Evolutionary conservation across 2,797 vertebrate genomes (phyloP).

Genomic region (Enteromius treurensis): DNA sequence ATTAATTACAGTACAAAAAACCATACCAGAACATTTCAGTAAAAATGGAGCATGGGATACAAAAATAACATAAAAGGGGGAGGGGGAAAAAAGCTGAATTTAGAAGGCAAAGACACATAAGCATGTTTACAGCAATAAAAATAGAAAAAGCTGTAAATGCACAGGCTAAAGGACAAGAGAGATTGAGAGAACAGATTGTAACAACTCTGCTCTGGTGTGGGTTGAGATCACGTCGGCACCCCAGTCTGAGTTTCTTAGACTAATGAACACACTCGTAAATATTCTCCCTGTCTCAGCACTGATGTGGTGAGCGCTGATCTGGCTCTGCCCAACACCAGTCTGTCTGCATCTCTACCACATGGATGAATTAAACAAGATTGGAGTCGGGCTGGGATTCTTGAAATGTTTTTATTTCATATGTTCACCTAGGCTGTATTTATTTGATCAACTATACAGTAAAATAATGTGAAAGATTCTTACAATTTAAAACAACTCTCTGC

Average conservation of each 20-base stretch:
- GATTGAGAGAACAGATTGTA: conserved; percentile 9
- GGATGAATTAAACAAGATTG: conserved; percentile 11
- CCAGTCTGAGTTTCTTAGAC: conserved; percentile 39
- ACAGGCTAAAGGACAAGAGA: background rate
- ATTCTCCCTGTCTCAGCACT: conserved; percentile 54
- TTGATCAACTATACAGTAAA: background rate
- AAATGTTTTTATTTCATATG: background rate
- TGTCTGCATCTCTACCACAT: conserved; percentile 14
- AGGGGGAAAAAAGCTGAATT: conserved; percentile 23
- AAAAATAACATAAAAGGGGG: conserved; percentile 4
- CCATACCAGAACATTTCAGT: conserved; percentile 10
- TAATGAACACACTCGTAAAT: conserved; percentile 52
- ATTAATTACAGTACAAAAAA: conserved; percentile 50
- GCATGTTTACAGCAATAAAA: background rate
- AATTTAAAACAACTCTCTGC: background rate
- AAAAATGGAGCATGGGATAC: conserved; percentile 42
- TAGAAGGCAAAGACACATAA: conserved; percentile 33
- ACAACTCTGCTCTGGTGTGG: conserved; percentile 39
- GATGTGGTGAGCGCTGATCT: conserved; percentile 39
- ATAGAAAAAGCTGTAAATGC: conserved; percentile 3
- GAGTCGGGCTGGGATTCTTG: background rate
- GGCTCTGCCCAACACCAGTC: conserved; percentile 22
- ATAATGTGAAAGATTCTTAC: background rate
- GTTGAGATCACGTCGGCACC: conserved; percentile 31
- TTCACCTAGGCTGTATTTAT: background rate